Evolutionary conservation across 2,888 invertebrate genomes (phyloP), one percentile per base, ranked within the genome.

Genomic region (Drepanosiphum platanoidis): DNA sequence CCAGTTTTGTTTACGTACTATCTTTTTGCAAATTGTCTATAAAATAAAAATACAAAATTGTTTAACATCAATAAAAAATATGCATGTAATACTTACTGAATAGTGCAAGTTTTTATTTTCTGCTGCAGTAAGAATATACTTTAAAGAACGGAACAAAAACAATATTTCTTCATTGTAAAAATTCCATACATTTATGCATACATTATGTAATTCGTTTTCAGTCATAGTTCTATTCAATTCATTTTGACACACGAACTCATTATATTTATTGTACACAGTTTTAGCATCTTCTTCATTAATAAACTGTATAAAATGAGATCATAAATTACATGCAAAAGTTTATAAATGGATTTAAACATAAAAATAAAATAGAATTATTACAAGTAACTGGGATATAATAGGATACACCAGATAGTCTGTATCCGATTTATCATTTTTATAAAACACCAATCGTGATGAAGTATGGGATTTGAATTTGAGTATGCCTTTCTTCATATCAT

Each of bases 81-180:
- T 75, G 22, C 11, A n/a, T 30, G 32, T 30, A 74, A 7, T 46
- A 74, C 74, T 52, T 52, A 83, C 83, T 22, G 83, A 83, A 75
- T 83, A 83, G 68, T 75, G 66, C 66, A 15, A 64, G 46, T 64
- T 66, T 32, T 42, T 66, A 61, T 83, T 83, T 68, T 83, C 83
- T 22, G 66, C 83, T 36, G 83, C 83, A 66, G 83, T 83, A 27
- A 83, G 74, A 46, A 83, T 83, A 27, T 30, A 75, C 52, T 83
- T 83, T 52, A 83, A 83, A 13, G 83, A 75, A 61, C 83, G 83
- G 66, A 52, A 83, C 52, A 83, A 83, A n/a, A 83, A 83, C 46
- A 83, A 66, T 46, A 83, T 18, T 83, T 83, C 75, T 66, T 83
- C 83, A 66, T 83, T 83, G 34, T 75, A 83, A 66, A 83, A 83